Conservation (phyloP, 1,140 invertebrate genomes). For the Aphelenchoides fujianensis region DNA sequence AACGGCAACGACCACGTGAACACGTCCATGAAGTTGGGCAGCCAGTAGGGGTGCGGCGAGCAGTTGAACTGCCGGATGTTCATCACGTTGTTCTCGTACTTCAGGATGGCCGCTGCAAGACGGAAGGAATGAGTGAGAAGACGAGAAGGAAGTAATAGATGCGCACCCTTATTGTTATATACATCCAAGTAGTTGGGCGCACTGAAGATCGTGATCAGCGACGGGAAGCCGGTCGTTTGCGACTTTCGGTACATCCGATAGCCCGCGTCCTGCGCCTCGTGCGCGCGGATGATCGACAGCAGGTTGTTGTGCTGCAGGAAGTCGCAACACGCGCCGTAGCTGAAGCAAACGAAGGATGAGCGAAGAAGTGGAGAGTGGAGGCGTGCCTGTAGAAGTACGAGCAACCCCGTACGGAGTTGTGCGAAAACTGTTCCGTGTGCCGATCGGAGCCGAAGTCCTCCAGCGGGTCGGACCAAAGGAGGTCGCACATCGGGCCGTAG, state of each 20-base stretch:
- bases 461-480: slow-evolving; percentile 95
- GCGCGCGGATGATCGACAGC: slow-evolving; percentile 98
- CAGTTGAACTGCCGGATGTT: slow-evolving; percentile 99
- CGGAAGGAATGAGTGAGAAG: too few species aligned
- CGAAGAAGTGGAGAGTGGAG: too few species aligned
- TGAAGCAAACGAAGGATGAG: too few species aligned
- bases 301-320: slow-evolving; percentile 99
- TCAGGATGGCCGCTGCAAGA: slow-evolving; percentile 90
- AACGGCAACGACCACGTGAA: slow-evolving; percentile 99
- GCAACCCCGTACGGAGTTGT: slow-evolving; percentile 99
- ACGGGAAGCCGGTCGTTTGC: slow-evolving; percentile 98
- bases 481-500: slow-evolving; percentile 99
- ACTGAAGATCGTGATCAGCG: slow-evolving; percentile 99
- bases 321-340: slow-evolving; percentile 99
- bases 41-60: slow-evolving; percentile 99
- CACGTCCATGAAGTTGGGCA: slow-evolving; percentile 99
- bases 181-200: slow-evolving; percentile 99
- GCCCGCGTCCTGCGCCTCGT: slow-evolving; percentile 97
- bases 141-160: too few species aligned
- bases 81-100: slow-evolving; percentile 99
- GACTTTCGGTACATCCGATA: slow-evolving; percentile 99
- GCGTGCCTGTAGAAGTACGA: slow-evolving; percentile 99
- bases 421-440: slow-evolving; percentile 98
- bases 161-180: slow-evolving; percentile 95
- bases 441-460: slow-evolving; percentile 99